Percentiles rank a stretch among this genome's conserved stretches.
Evolutionary conservation across 2,113 vertebrate genomes (phyloP).

Genomic region (Spheniscus mendiculus): DNA sequence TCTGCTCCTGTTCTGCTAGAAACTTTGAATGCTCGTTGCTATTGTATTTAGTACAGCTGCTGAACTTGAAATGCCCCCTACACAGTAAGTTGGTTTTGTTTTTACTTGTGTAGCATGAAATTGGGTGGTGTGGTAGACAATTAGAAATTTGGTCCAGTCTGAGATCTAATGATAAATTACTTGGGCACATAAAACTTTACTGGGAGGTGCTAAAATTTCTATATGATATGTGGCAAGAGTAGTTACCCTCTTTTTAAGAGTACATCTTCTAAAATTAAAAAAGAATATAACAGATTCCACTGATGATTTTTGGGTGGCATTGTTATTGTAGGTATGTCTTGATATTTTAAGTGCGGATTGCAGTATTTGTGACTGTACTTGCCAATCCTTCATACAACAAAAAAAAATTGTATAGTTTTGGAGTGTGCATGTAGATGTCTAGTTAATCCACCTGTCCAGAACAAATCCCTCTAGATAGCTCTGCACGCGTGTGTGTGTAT

Average conservation of each 20-base stretch:
- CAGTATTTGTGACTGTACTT: background rate
- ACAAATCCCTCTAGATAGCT: background rate
- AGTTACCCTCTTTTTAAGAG: background rate
- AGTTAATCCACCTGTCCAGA: background rate
- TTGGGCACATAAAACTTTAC: background rate
- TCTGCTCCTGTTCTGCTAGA: background rate
- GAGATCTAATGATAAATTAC: background rate
- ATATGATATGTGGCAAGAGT: background rate
- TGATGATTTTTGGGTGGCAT: background rate
- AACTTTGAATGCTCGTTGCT: background rate
- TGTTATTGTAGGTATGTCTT: background rate
- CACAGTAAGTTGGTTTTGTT: constrained; percentile 4
- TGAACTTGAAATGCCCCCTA: constrained; percentile 39
- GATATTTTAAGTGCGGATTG: background rate
- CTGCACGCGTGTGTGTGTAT: background rate
- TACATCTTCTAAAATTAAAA: background rate
- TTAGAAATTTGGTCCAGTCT: background rate
- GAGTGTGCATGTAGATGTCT: background rate
- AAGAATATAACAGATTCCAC: rapidly evolving
- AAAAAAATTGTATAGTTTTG: background rate
- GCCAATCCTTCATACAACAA: background rate
- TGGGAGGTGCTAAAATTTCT: background rate
- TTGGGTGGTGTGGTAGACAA: background rate
- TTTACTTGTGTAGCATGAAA: constrained; percentile 50
- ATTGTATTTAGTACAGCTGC: background rate